Percentiles rank a stretch among this genome's conserved stretches.
Evolutionary conservation across 2,797 vertebrate genomes (phyloP).

Genomic region (Mus caroli): DNA sequence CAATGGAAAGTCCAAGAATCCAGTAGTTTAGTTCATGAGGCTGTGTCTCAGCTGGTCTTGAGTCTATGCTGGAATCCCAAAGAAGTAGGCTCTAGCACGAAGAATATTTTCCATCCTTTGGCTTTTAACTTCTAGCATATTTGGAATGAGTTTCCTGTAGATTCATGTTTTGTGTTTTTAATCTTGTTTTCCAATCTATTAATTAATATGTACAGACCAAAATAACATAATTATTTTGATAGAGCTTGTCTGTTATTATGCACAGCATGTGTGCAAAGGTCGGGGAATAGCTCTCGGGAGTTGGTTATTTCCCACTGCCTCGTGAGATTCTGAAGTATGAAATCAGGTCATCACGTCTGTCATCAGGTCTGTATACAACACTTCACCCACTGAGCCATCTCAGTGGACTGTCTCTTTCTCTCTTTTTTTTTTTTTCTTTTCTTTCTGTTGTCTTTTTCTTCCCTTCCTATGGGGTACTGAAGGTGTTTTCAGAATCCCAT

Average conservation of each 20-base stretch:
- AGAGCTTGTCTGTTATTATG: neutral
- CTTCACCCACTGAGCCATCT: neutral
- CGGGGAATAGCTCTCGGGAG: neutral
- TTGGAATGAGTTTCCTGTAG: neutral
- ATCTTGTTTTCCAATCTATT: neutral
- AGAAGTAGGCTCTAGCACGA: neutral
- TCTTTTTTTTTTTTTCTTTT: too few species aligned
- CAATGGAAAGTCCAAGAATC: neutral
- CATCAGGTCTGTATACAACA: neutral
- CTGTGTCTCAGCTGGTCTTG: neutral
- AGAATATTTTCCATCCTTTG: neutral
- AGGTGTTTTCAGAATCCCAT: neutral
- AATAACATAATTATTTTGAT: neutral
- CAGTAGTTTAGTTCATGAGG: neutral
- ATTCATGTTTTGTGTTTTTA: neutral
- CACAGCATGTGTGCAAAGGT: neutral
- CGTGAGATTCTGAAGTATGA: neutral
- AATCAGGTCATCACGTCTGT: neutral
- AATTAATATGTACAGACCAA: neutral
- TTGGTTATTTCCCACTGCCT: neutral
- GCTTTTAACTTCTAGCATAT: neutral
- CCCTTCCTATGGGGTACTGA: neutral
- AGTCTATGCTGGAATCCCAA: neutral
- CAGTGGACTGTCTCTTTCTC: neutral
- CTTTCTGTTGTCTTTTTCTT: neutral